A percentile compares a stretch with the other conserved stretches of the same genome.
Conservation (phyloP, 2,113 vertebrate genomes). For the Struthio camelus region DNA sequence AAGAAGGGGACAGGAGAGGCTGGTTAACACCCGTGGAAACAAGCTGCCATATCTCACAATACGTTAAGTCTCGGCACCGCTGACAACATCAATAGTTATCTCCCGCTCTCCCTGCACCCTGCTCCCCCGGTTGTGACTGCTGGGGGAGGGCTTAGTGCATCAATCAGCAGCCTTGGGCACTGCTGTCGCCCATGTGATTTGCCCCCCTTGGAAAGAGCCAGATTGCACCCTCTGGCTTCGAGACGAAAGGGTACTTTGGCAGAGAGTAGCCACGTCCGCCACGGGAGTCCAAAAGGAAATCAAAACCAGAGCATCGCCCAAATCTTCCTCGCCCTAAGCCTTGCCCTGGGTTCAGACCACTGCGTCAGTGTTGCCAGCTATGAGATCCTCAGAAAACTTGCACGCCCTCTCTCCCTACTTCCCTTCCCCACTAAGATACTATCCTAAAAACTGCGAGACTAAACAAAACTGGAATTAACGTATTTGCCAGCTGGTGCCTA, state of each 20-base stretch:
- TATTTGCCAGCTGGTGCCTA: background rate
- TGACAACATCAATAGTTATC: background rate
- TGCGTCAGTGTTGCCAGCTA: background rate
- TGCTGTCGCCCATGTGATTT: fast-evolving
- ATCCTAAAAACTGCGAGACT: background rate
- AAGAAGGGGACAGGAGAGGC: constrained; percentile 85
- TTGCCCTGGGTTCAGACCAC: background rate
- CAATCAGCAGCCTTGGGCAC: background rate
- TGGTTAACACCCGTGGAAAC: constrained; percentile 86
- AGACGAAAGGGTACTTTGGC: fast-evolving
- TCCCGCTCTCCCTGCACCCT: background rate
- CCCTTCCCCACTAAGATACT: background rate
- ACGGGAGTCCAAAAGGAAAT: background rate
- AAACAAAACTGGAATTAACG: background rate
- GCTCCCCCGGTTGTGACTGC: fast-evolving
- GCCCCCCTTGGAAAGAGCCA: background rate
- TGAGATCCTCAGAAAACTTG: background rate
- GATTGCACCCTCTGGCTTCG: fast-evolving
- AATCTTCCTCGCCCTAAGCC: background rate
- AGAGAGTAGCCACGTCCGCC: background rate
- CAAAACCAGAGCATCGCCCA: fast-evolving
- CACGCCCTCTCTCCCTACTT: fast-evolving
- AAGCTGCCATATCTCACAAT: constrained; percentile 91
- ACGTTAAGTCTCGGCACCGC: constrained; percentile 59
- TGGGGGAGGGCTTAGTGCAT: background rate